phyloP scores from a whole-genome alignment of 2,888 invertebrate species.

The Acleris laterana region DNA sequence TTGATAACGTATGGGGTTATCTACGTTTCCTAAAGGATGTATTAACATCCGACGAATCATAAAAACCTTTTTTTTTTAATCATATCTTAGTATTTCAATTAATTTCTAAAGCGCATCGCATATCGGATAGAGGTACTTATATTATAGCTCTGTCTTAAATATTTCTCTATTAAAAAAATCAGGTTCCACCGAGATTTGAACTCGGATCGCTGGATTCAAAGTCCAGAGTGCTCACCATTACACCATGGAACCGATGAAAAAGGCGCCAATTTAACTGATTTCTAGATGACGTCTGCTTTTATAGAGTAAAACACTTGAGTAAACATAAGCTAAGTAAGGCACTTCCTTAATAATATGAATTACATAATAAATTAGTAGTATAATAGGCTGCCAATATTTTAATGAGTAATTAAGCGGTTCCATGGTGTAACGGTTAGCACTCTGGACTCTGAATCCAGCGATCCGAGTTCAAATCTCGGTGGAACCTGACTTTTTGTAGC shows the following conservation, averaged over 20 bases:
- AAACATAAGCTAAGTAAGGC: not conserved
- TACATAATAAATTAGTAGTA: not conserved
- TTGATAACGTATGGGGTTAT: too few species aligned
- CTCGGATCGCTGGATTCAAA: constrained; percentile 87
- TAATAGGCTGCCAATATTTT: constrained; percentile 10
- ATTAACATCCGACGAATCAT: too few species aligned
- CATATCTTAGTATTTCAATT: too few species aligned
- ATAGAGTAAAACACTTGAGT: not conserved
- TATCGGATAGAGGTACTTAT: too few species aligned
- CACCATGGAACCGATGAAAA: constrained; percentile 46
- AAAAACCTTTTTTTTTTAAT: too few species aligned
- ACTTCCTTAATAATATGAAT: not conserved
- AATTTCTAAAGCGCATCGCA: too few species aligned
- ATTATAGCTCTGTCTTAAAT: too few species aligned
- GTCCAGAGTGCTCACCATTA: constrained; percentile 87
- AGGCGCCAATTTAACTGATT: not conserved
- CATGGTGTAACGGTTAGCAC: constrained; percentile 87
- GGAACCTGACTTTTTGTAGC: constrained; percentile 18
- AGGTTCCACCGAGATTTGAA: constrained; percentile 87
- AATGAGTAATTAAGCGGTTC: constrained; percentile 60
- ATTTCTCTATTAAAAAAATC: constrained; percentile 32
- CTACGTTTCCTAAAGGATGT: too few species aligned
- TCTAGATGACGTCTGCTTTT: not conserved
- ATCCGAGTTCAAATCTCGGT: constrained; percentile 85
- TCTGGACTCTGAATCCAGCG: constrained; percentile 88